Percentiles rank a stretch among this genome's conserved stretches.
Conservation (phyloP, 2,797 vertebrate genomes). For the Telmatherina bonti region DNA sequence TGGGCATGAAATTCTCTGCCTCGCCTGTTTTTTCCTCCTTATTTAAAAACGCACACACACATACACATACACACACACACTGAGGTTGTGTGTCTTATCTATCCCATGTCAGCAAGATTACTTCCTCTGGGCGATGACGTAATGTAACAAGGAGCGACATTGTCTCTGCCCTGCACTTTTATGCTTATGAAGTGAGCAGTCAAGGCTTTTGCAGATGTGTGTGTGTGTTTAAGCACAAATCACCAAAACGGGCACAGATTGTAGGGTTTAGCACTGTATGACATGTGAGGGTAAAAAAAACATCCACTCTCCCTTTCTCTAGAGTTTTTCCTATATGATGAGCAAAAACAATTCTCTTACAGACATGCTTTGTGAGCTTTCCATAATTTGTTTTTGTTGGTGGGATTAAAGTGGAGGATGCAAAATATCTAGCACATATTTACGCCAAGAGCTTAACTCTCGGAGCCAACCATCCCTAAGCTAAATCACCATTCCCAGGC, state of each 20-base stretch:
- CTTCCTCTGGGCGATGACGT: constrained; percentile 53
- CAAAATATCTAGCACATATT: constrained; percentile 57
- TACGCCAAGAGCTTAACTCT: constrained; percentile 54
- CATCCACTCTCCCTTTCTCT: constrained; percentile 18
- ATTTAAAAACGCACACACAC: too few relatives aligned
- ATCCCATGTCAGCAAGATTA: constrained; percentile 67
- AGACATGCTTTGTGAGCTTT: constrained; percentile 35
- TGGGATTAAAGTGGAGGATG: constrained; percentile 59
- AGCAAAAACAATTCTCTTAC: constrained; percentile 23
- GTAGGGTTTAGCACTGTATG: constrained; percentile 22
- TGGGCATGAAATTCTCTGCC: constrained; percentile 23
- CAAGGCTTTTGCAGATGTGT: constrained; percentile 26
- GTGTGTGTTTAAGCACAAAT: constrained; percentile 4
- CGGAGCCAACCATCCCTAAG: constrained; percentile 37
- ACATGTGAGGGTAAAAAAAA: constrained; percentile 14
- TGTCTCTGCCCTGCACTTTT: constrained; percentile 39
- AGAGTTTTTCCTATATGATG: constrained; percentile 26
- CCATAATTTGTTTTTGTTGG: constrained; percentile 57
- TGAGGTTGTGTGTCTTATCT: constrained; percentile 37
- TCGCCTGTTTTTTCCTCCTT: constrained; percentile 31
- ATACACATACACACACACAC: constrained; percentile 30
- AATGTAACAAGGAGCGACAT: constrained; percentile 62
- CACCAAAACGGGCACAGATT: constrained; percentile 9
- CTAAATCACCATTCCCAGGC: constrained; percentile 51
- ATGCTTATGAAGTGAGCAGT: constrained; percentile 61